These are phyloP conservation scores for Strix aluco DNA, from an alignment of 2,113 vertebrate species.

Conservation along the genomic window DNA sequence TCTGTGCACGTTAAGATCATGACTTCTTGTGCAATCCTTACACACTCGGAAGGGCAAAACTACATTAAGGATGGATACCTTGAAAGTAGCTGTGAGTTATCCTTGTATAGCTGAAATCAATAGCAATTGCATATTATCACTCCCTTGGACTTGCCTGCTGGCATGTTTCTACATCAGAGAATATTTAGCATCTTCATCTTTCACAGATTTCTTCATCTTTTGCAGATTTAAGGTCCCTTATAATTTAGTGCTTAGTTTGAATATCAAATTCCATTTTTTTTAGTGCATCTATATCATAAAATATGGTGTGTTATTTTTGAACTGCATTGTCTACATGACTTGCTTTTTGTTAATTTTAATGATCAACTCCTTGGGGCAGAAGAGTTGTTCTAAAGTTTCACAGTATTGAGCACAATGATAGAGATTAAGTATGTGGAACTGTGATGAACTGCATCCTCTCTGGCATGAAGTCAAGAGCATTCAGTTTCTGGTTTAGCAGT, in stretches of 20 bases:
- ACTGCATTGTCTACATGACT: slow-evolving; percentile 8
- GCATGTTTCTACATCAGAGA: neutral
- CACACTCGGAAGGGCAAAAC: neutral
- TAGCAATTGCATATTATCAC: neutral
- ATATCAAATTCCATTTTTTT: neutral
- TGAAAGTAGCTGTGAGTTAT: neutral
- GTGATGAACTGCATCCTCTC: slow-evolving; percentile 63
- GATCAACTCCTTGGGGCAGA: slow-evolving; percentile 38
- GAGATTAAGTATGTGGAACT: slow-evolving; percentile 59
- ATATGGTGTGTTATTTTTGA: slow-evolving; percentile 48
- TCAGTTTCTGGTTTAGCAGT: slow-evolving; percentile 57
- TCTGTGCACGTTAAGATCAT: neutral
- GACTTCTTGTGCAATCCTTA: neutral
- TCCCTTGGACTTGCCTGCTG: neutral
- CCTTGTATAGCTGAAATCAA: neutral
- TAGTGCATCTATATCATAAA: neutral
- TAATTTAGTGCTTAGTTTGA: neutral
- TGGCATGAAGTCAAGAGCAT: slow-evolving; percentile 38
- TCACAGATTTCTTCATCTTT: neutral
- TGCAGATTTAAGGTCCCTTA: neutral
- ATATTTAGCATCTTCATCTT: neutral
- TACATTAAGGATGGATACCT: neutral
- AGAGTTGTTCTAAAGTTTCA: slow-evolving; percentile 48
- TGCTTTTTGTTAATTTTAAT: slow-evolving; percentile 52
- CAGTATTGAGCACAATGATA: slow-evolving; percentile 12